These are phyloP conservation scores for Hyaena hyaena DNA, from an alignment of 2,113 vertebrate genomes.

Conservation along the genomic window DNA sequence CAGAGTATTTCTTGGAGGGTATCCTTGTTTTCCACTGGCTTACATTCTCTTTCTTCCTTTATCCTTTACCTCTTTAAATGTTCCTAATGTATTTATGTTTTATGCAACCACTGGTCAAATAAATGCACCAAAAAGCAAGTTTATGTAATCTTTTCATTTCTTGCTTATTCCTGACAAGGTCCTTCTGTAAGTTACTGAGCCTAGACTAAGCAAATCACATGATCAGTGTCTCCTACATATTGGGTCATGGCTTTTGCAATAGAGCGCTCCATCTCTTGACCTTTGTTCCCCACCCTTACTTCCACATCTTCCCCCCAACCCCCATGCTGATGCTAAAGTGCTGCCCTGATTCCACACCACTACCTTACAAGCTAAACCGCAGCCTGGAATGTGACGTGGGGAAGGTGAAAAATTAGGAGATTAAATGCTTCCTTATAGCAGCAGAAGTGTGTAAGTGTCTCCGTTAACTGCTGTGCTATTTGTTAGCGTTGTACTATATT, in stretches of 20 bases:
- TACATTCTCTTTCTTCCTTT: background rate
- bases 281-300: background rate
- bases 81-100: background rate
- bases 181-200: background rate
- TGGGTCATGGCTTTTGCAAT: fast-evolving
- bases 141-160: background rate
- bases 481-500: background rate
- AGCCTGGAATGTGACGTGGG: background rate
- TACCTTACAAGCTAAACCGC: background rate
- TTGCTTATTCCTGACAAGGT: background rate
- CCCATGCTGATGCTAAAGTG: background rate
- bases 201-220: background rate
- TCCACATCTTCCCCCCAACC: fast-evolving
- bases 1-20: background rate
- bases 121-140: background rate
- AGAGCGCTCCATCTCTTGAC: background rate
- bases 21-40: background rate
- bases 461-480: background rate
- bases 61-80: background rate
- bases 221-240: background rate
- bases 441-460: background rate
- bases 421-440: background rate
- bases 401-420: background rate
- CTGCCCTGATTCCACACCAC: background rate
- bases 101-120: background rate